Conservation (phyloP, 1,140 invertebrate species). For the Megalonaias nervosa region DNA sequence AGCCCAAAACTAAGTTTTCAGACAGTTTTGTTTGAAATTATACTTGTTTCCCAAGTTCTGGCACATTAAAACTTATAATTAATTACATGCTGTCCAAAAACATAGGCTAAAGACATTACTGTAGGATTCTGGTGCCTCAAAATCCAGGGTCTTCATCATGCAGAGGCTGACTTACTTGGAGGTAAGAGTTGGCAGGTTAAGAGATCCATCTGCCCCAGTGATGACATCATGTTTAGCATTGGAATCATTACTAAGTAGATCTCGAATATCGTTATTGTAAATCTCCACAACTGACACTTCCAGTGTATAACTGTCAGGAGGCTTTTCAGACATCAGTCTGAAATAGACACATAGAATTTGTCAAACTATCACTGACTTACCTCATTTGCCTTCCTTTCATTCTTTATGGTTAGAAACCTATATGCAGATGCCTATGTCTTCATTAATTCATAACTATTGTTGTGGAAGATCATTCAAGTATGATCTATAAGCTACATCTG, state of each 20-base stretch:
- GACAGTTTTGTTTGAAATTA: too few species aligned
- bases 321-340: conserved; percentile 63
- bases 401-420: background rate
- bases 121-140: too few species aligned
- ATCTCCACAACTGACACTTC: conserved; percentile 68
- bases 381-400: background rate
- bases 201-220: conserved; percentile 55
- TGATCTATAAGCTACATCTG: too few species aligned
- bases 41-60: too few species aligned
- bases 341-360: conserved; percentile 2
- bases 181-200: conserved; percentile 63
- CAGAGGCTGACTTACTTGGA: conserved; percentile 52
- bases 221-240: conserved; percentile 66
- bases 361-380: background rate
- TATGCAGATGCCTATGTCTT: too few species aligned
- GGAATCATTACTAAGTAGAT: conserved; percentile 59
- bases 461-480: too few species aligned
- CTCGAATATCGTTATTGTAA: conserved; percentile 68
- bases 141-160: background rate
- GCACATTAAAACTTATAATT: too few species aligned
- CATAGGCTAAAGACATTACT: too few species aligned
- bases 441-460: too few species aligned
- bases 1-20: too few species aligned
- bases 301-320: conserved; percentile 52
- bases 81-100: too few species aligned